Base-by-base conservation (phyloP, 2,888 invertebrate genomes). In the Prosapia bicincta region DNA sequence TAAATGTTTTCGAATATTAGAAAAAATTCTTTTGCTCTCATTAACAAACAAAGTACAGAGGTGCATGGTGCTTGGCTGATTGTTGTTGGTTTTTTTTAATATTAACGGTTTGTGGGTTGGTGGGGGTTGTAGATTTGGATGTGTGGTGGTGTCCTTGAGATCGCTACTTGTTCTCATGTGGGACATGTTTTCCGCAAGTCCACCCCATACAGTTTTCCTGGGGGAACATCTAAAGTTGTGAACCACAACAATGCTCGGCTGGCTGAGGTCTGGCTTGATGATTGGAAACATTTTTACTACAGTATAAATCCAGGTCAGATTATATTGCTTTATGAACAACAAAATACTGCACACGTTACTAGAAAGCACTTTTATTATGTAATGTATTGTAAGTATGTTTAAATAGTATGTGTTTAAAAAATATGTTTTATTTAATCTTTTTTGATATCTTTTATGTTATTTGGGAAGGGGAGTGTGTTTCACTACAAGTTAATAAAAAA, bases 251-350 rank as follows among this genome's bases (percentile, higher is more conserved):
- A 98, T 88, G 97, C 97, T 85, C 91, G 99, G 82, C 93, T 98
- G 84, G 98, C 97, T 81, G 97, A 98, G 87, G 99, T 99, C 83
- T 99, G 99, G 99, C 92, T 99, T 88, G 99, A 99, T 89, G 96
- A 98, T 85, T 98, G 98, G 94, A 96, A 96, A 90, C 94, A 95
- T 86, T 97, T 98, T 92, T 97, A 96, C 93, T 97, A 96, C 93
- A 95, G 94, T 89, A 96, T 97, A 89, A 97, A 97, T 90, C 97
- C 97, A 93, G 96, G 97, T 96, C 88, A 85, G 82, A n/a, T n/a
- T 54, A 54, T 20, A 54, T 54, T 20, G 54, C 20, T 20, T 20
- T 54, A 54, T 54, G 54, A n/a, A 15, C 38, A 38, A 54, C 20
- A 54, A 54, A 54, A 54, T 54, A 54, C 20, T 54, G 54, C 20